Base-by-base conservation (phyloP, 2,888 invertebrate species). In the Melieria crassipennis region DNA sequence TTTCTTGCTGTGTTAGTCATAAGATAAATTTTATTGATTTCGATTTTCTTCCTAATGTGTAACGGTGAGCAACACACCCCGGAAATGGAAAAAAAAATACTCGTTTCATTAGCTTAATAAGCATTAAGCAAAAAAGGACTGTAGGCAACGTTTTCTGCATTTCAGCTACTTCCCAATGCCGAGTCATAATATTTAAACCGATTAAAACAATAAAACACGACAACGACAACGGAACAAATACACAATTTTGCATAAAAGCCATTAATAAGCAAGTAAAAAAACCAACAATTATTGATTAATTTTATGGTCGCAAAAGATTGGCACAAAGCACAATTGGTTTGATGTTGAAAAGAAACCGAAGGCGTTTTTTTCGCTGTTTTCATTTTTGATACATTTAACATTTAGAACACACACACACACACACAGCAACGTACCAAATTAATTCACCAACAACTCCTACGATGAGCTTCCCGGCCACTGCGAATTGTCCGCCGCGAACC, bases 141-240 rank as follows among this genome's bases (percentile, higher is more conserved):
- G 16, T 16, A 16, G 16, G 16, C 30, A 30, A 3, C 30, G 30
- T 30, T 30, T 30, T 30, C 30, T 30, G 30, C 30, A 30, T 30
- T 30, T 30, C 30, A 30, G 30, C 30, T 30, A 2, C 30, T 46
- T 56, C 13, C 16, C 81, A 80, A 79, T 80, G 79, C 80, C 81
- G 81, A 68, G 74, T 61, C 45, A 76, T 74, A 80, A 81, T 81
- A 80, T 76, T 81, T 80, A 80, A 73, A 64, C 50, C 55, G 68
- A 73, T 56, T 75, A 77, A 76, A 52, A 52, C 52, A 52, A 52
- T n/a, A 5, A 52, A 4, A 52, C 52, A 52, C 13, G 52, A 52
- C 5, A 52, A 7, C 4, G 4, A 52, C 52, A 52, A 30, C 2
- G 13, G 1, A 52, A 7, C 52, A 52, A 52, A 5, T 5, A 52